Base-by-base conservation (phyloP, 92 coral and sea anemone genomes). In the Paramuricea clavata region DNA sequence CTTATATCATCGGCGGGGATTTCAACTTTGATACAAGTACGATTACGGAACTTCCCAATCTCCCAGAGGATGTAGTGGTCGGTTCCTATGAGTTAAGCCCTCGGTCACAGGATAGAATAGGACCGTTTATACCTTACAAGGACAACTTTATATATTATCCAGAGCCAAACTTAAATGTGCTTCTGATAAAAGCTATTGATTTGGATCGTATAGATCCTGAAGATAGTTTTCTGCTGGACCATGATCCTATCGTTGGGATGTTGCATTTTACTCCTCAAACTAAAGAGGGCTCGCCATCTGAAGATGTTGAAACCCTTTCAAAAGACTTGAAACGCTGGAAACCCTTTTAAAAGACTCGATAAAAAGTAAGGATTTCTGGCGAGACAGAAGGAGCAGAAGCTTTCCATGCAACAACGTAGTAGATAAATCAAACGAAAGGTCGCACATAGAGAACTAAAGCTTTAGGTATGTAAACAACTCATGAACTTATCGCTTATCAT, bases 1-100 rank as follows among this genome's bases (percentile, higher is more conserved):
- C 90, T 5, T 57, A 27, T 17, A 41, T 71, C 13, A 87, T 87
- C 41, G 90, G 90, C 4, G 90, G 90, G 2, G 90, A 87, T 33
- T 87, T 87, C 36, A 87, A 87, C 23, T 42, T 87, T 5, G 26
- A 81, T 47, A 81, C 87, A 5, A 0, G n/a, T n/a, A n/a, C n/a
- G n/a, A n/a, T n/a, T n/a, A n/a, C 41, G 49, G 81, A 41, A 3
- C 15, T 31, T n/a, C n/a, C n/a, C 5, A 30, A 25, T 30, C 16
- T 34, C n/a, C 16, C 15, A 0, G 0, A 9, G 12, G 0, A n/a
- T 47, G 15, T 15, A n/a, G n/a, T n/a, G n/a, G n/a, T n/a, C n/a
- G n/a, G n/a, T n/a, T n/a, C n/a, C n/a, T 47, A 47, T 17, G 54
- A 47, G 54, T 47, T 0, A 10, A 74, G 0, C 0, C 71, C 35